phyloP scores from a whole-genome alignment of 2,888 invertebrate species.

The Allolobophora icterica region DNA sequence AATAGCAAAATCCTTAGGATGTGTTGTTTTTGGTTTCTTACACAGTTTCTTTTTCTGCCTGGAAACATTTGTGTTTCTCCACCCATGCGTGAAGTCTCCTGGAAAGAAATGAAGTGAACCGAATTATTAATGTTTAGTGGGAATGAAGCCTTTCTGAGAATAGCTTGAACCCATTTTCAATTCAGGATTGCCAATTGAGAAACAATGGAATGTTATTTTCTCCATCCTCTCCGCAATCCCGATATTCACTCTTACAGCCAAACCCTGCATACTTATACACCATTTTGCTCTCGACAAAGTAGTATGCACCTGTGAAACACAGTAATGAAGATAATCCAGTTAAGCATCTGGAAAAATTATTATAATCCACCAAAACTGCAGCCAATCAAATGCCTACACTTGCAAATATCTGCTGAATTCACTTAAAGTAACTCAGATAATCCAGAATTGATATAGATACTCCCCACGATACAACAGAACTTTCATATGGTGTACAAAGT shows the following conservation, averaged over 20 bases:
- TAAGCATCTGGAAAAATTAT: too few species aligned
- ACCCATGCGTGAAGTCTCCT: neutral
- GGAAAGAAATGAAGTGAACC: constrained; percentile 13
- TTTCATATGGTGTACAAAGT: too few species aligned
- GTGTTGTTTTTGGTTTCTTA: neutral
- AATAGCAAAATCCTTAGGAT: neutral
- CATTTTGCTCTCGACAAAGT: neutral
- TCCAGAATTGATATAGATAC: too few species aligned
- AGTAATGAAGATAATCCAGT: too few species aligned
- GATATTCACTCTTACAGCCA: neutral
- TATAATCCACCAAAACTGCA: too few species aligned
- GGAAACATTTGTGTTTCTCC: neutral
- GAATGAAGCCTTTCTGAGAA: neutral
- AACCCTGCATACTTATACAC: neutral
- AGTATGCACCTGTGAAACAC: too few species aligned
- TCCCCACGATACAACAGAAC: too few species aligned
- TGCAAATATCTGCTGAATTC: too few species aligned
- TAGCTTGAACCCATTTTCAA: neutral
- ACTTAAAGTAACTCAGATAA: too few species aligned
- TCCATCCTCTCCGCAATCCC: neutral
- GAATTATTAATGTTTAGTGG: neutral
- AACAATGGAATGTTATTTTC: neutral
- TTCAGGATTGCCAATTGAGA: neutral
- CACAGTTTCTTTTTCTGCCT: neutral
- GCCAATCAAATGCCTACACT: too few species aligned